These are phyloP conservation scores for Misgurnus mizolepis DNA, from an alignment of 2,113 vertebrate genomes.

Conservation along the genomic window DNA sequence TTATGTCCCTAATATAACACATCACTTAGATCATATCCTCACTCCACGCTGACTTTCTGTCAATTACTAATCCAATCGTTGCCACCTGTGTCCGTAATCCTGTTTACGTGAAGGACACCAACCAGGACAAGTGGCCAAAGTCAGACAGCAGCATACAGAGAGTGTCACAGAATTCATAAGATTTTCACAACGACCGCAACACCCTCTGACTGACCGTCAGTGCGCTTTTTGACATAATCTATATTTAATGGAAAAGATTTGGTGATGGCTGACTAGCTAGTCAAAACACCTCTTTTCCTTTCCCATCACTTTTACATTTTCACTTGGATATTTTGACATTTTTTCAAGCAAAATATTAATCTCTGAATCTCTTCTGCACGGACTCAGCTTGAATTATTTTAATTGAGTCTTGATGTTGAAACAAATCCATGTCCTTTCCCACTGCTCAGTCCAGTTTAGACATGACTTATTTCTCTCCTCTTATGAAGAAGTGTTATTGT, in stretches of 20 bases:
- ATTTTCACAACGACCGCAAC: neutral
- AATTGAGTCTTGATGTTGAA: neutral
- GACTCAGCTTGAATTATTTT: neutral
- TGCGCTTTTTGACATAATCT: neutral
- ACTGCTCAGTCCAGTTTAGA: neutral
- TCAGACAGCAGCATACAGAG: neutral
- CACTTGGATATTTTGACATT: neutral
- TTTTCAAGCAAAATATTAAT: neutral
- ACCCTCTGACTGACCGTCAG: neutral
- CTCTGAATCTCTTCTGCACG: neutral
- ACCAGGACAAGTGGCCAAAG: slow-evolving; percentile 36
- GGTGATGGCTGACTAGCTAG: neutral
- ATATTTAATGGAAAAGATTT: neutral
- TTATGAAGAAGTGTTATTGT: slow-evolving; percentile 26
- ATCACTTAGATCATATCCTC: slow-evolving; percentile 1
- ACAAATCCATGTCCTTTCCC: neutral
- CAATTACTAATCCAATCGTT: slow-evolving; percentile 29
- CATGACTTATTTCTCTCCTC: neutral
- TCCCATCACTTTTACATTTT: neutral
- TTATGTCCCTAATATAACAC: neutral
- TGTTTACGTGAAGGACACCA: slow-evolving; percentile 21
- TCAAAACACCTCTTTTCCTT: neutral
- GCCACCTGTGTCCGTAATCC: slow-evolving; percentile 25
- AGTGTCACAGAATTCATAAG: slow-evolving; percentile 13
- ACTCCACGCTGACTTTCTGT: slow-evolving; percentile 13